Conservation (phyloP, 2,888 invertebrate species). For the Deroplatys truncata region DNA sequence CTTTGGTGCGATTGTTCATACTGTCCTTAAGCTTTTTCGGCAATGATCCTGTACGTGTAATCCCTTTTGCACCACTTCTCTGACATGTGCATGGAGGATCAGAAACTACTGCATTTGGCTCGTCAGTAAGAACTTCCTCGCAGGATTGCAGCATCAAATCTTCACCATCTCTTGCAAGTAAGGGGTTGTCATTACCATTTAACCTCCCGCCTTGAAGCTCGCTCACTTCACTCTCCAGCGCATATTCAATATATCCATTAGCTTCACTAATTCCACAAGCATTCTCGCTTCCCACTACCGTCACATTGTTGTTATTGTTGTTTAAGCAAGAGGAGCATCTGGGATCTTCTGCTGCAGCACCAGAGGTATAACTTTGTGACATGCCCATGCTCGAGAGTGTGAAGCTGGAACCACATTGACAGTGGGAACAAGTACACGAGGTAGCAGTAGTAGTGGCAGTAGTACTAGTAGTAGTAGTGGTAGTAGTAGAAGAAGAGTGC, state of each 20-base stretch:
- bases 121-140: conserved; percentile 18
- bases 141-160: conserved; percentile 21
- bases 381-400: conserved; percentile 18
- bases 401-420: conserved; percentile 17
- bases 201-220: background rate
- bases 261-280: background rate
- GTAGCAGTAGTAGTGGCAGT: conserved; percentile 7
- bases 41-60: conserved; percentile 9
- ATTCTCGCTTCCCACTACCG: background rate
- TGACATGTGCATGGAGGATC: background rate
- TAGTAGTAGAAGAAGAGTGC: conserved; percentile 20
- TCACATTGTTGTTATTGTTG: conserved; percentile 8
- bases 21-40: conserved; percentile 23
- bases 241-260: background rate
- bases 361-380: conserved; percentile 17
- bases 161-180: background rate
- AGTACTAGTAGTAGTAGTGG: background rate
- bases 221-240: background rate
- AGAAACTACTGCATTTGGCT: background rate
- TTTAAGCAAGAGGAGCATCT: conserved; percentile 20
- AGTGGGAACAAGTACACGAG: conserved; percentile 19
- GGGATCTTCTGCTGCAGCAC: background rate
- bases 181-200: background rate
- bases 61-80: background rate
- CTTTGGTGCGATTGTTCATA: conserved; percentile 22